Conservation (phyloP, 2,888 invertebrate genomes). For the Catocala fraxini region DNA sequence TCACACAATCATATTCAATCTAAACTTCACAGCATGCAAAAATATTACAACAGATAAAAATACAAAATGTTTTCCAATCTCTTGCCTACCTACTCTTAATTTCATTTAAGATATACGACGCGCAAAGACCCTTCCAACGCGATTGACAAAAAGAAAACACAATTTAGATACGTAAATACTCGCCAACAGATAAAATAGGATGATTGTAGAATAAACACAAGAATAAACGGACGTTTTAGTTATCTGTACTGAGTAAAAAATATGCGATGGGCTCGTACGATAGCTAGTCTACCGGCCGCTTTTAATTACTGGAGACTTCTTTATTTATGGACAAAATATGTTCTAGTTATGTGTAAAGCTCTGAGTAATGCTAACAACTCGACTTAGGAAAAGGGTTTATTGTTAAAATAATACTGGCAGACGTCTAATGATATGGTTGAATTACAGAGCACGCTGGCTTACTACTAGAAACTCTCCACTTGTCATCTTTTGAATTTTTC, state of each 20-base stretch:
- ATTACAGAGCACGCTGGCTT: too few species aligned
- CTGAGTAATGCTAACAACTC: neutral
- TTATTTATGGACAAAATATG: slow-evolving; percentile 46
- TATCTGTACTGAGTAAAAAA: slow-evolving; percentile 43
- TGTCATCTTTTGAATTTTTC: too few species aligned
- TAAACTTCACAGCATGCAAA: neutral
- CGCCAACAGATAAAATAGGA: slow-evolving; percentile 39
- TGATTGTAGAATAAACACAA: slow-evolving; percentile 43
- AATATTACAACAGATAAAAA: neutral
- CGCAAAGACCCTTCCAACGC: too few species aligned
- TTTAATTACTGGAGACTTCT: slow-evolving; percentile 46
- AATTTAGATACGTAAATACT: slow-evolving; percentile 25
- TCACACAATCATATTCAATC: too few species aligned
- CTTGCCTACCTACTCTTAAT: too few species aligned
- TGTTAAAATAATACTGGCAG: neutral
- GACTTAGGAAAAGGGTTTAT: neutral
- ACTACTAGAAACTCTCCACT: too few species aligned
- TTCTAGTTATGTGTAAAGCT: slow-evolving; percentile 16
- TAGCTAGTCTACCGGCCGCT: slow-evolving; percentile 28
- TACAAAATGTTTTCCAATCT: too few species aligned
- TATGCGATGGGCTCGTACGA: slow-evolving; percentile 44
- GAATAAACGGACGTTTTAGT: slow-evolving; percentile 38
- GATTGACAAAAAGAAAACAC: slow-evolving; percentile 7
- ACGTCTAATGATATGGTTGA: too few species aligned
- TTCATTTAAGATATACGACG: too few species aligned